Percentiles rank a stretch among this genome's conserved stretches.
phyloP scores from a whole-genome alignment of 2,797 vertebrate species.

The Echiichthys vipera region DNA sequence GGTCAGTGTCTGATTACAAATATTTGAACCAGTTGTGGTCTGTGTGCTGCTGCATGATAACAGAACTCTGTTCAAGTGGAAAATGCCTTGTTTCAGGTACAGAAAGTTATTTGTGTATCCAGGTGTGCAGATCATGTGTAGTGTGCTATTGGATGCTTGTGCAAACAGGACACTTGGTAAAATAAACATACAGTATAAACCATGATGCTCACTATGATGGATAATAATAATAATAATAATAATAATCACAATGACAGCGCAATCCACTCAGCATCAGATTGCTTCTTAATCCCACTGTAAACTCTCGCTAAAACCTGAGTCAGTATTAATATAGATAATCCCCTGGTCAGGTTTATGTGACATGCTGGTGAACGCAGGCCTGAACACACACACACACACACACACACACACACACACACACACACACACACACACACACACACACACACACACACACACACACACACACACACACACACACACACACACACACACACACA shows the following conservation, averaged over 20 bases:
- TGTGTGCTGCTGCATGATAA: not conserved
- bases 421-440: not conserved
- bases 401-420: conserved; percentile 2
- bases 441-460: not conserved
- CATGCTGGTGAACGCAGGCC: conserved; percentile 31
- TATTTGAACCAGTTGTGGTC: not conserved
- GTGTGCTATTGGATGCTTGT: not conserved
- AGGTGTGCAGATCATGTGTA: not conserved
- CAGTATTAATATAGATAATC: conserved; percentile 77
- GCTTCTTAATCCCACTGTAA: conserved; percentile 72
- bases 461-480: too few species aligned
- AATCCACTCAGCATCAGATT: conserved; percentile 74
- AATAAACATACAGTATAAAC: conserved; percentile 23
- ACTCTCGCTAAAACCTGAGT: conserved; percentile 71
- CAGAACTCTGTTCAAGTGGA: not conserved
- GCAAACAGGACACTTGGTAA: conserved; percentile 25
- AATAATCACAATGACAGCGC: conserved; percentile 60
- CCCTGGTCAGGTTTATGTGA: conserved; percentile 64
- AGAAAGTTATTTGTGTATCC: not conserved
- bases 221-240: conserved; percentile 44
- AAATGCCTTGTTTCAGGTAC: not conserved
- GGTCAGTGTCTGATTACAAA: not conserved
- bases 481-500: not conserved
- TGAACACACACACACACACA: conserved; percentile 2
- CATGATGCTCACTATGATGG: conserved; percentile 14